Percentiles rank a stretch among this genome's conserved stretches.
These are phyloP conservation scores for Pseudopipra pipra DNA, from an alignment of 2,113 vertebrate genomes.

Conservation along the genomic window DNA sequence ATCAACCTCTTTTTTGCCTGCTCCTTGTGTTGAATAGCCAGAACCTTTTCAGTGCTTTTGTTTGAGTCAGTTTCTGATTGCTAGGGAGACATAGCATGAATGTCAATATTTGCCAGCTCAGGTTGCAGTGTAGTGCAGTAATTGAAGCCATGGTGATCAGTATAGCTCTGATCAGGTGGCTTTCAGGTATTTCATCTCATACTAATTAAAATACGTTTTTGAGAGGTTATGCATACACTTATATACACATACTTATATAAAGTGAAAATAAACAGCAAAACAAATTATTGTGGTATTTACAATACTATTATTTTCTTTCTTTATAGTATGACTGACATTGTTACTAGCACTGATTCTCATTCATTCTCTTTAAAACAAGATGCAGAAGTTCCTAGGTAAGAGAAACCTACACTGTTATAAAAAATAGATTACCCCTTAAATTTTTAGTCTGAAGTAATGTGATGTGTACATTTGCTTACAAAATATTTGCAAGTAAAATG, in stretches of 20 bases:
- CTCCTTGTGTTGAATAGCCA: neutral
- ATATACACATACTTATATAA: accelerated
- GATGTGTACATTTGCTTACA: neutral
- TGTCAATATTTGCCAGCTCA: constrained; percentile 54
- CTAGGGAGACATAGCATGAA: constrained; percentile 64
- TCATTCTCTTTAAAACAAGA: constrained; percentile 28
- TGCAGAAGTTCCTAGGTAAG: constrained; percentile 62
- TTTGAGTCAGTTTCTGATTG: constrained; percentile 59
- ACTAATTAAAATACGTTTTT: neutral
- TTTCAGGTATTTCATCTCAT: neutral
- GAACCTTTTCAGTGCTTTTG: constrained; percentile 22
- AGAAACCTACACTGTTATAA: neutral
- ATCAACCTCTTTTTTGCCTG: neutral
- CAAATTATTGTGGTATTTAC: neutral
- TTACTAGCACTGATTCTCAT: neutral
- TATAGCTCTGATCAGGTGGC: neutral
- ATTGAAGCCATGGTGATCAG: neutral
- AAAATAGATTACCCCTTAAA: neutral
- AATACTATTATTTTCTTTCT: neutral
- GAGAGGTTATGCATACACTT: neutral
- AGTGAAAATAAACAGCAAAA: neutral
- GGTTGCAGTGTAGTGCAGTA: neutral
- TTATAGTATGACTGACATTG: constrained; percentile 16
- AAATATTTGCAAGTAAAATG: neutral
- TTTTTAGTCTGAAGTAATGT: neutral